These are phyloP conservation scores for Periparus ater DNA, from an alignment of 2,797 vertebrate species.

Conservation along the genomic window DNA sequence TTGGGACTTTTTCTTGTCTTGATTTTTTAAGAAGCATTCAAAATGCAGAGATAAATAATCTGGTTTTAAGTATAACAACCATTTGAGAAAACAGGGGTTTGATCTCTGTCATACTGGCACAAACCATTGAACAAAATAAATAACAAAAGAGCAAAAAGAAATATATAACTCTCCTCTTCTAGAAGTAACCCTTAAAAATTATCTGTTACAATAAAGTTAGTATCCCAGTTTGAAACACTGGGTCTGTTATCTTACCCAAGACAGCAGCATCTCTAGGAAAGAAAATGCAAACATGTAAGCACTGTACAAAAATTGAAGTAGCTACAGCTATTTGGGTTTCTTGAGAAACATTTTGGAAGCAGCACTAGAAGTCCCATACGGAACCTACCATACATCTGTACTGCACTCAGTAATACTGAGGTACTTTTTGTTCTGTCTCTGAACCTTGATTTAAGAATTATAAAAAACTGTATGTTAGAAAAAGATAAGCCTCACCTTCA, in stretches of 20 bases:
- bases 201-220: neutral
- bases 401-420: neutral
- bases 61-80: neutral
- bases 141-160: neutral
- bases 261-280: neutral
- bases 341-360: neutral
- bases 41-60: neutral
- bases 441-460: neutral
- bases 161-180: neutral
- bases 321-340: neutral
- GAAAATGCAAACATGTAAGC: neutral
- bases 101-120: neutral
- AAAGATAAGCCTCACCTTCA: neutral
- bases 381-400: neutral
- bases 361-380: neutral
- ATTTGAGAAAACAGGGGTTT: neutral
- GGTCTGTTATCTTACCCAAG: neutral
- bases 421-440: neutral
- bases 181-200: neutral
- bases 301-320: neutral
- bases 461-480: neutral
- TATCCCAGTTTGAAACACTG: neutral
- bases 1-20: fast-evolving
- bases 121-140: neutral
- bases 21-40: neutral